Conservation (phyloP, 2,797 vertebrate species). For the Diplodus sargus region DNA sequence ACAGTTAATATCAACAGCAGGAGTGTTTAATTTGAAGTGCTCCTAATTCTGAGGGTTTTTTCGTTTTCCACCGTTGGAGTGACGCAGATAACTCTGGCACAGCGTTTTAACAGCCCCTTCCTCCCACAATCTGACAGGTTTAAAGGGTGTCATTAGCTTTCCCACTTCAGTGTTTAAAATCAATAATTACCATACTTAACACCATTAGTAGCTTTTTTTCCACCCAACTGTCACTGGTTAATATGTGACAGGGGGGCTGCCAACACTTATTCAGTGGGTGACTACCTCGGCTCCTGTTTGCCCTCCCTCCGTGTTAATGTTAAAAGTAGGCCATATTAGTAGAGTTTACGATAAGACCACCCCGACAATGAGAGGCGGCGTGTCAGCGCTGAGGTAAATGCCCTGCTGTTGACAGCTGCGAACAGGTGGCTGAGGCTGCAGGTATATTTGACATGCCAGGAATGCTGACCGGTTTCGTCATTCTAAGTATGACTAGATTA, state of each 20-base stretch:
- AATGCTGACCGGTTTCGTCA: constrained; percentile 72
- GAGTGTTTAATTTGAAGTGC: constrained; percentile 46
- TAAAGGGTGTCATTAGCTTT: constrained; percentile 48
- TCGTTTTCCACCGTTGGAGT: constrained; percentile 55
- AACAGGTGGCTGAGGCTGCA: constrained; percentile 77
- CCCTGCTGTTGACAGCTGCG: constrained; percentile 77
- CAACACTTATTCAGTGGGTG: constrained; percentile 34
- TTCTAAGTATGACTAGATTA: constrained; percentile 55
- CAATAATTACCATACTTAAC: constrained; percentile 31
- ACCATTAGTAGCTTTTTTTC: constrained; percentile 26
- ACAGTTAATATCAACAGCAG: constrained; percentile 44
- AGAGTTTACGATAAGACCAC: constrained; percentile 65
- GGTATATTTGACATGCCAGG: constrained; percentile 72
- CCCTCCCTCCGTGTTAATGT: constrained; percentile 43
- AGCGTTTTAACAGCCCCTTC: constrained; percentile 48
- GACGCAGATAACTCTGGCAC: constrained; percentile 52
- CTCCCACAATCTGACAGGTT: constrained; percentile 45
- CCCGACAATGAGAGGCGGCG: constrained; percentile 56
- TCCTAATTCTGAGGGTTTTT: constrained; percentile 14
- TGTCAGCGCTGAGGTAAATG: constrained; percentile 73
- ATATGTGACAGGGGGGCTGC: constrained; percentile 36
- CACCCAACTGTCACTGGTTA: constrained; percentile 19
- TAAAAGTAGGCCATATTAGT: constrained; percentile 52
- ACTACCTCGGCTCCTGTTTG: constrained; percentile 47
- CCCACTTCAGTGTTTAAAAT: constrained; percentile 45